Evolutionary conservation across 2,797 vertebrate genomes (phyloP).

Genomic region (Acipenser ruthenus): DNA sequence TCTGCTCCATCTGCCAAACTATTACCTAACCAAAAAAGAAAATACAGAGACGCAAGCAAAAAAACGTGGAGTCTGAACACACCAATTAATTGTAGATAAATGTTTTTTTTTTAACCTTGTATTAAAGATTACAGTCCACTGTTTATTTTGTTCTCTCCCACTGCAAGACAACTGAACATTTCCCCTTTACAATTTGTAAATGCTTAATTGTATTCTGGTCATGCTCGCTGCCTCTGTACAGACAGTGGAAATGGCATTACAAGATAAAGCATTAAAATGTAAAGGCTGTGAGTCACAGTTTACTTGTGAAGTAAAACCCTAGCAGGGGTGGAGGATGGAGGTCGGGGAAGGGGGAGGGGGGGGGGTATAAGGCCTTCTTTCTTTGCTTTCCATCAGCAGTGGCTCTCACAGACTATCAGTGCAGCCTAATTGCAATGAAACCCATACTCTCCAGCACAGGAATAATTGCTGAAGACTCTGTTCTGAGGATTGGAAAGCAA

Average conservation of each 20-base stretch:
- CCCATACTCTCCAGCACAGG: conserved; percentile 11
- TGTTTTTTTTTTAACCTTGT: neutral
- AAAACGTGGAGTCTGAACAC: no score
- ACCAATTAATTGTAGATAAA: neutral
- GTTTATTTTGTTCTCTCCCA: neutral
- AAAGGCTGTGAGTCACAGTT: conserved; percentile 2
- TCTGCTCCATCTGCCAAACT: no score
- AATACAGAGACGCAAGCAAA: no score
- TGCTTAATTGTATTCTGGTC: neutral
- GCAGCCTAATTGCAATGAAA: conserved; percentile 10
- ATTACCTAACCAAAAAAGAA: no score
- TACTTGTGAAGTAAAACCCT: neutral
- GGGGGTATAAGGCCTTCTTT: neutral
- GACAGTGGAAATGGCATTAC: neutral
- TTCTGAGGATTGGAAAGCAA: conserved; percentile 16
- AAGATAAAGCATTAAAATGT: conserved; percentile 3
- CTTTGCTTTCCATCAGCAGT: neutral
- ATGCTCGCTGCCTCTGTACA: neutral
- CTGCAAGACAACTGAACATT: neutral
- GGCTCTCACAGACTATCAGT: conserved; percentile 2
- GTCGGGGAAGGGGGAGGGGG: neutral
- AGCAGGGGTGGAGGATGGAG: neutral
- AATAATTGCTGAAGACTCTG: conserved; percentile 23
- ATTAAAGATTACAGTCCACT: neutral
- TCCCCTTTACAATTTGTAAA: neutral